Conservation (phyloP, 2,888 invertebrate genomes). For the Mactromeris polynyma region DNA sequence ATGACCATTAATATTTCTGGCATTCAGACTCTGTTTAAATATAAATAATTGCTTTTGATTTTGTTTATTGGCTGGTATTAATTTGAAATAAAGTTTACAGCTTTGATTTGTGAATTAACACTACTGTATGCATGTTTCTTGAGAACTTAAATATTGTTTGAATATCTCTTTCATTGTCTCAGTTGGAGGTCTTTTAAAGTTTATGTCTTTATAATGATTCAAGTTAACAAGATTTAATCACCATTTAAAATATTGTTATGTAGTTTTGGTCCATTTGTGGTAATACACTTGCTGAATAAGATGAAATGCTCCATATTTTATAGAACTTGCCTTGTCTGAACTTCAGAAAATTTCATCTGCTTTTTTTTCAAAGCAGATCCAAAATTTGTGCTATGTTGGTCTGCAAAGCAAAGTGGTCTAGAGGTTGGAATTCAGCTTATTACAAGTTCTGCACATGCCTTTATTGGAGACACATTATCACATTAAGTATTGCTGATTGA, state of each 20-base stretch:
- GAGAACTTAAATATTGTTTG: not conserved
- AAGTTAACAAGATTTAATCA: not conserved
- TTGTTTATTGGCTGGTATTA: not conserved
- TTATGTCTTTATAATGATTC: not conserved
- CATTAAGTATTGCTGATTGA: no score
- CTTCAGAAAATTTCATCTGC: no score
- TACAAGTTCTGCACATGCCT: no score
- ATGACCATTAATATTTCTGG: not conserved
- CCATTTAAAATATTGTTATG: not conserved
- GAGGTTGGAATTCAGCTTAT: no score
- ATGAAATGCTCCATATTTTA: no score
- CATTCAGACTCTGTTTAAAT: not conserved
- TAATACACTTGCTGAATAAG: no score
- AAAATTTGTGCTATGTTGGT: no score
- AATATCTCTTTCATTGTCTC: not conserved
- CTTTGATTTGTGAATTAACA: not conserved
- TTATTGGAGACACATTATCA: no score
- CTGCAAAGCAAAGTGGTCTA: no score
- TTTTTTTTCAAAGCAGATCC: no score
- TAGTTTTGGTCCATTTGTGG: no score
- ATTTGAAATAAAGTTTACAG: not conserved
- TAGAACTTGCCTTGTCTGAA: no score
- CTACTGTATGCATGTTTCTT: not conserved
- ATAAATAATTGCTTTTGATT: conserved; percentile 3
- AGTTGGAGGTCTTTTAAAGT: not conserved